These are phyloP conservation scores for Berghia stephanieae DNA, from an alignment of 1,140 invertebrate species.

Conservation along the genomic window DNA sequence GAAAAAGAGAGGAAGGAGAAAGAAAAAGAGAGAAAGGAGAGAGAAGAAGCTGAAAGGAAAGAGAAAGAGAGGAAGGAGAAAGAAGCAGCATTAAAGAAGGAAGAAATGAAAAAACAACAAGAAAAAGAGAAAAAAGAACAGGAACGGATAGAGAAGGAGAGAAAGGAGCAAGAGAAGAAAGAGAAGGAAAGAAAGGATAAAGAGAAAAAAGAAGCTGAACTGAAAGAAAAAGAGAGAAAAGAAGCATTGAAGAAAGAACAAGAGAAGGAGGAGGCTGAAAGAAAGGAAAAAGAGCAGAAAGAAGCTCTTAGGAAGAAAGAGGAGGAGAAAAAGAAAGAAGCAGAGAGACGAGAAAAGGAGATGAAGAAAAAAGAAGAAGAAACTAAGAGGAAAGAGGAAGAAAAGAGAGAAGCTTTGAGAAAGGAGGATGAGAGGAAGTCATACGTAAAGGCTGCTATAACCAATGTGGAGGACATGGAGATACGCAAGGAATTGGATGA, in stretches of 20 bases:
- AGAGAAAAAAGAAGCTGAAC: slow-evolving; percentile 6
- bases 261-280: background rate
- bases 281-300: slow-evolving; percentile 20
- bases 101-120: background rate
- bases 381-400: slow-evolving; percentile 26
- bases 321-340: slow-evolving; percentile 7
- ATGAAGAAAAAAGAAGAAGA: slow-evolving; percentile 26
- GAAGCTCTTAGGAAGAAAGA: background rate
- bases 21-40: too few relatives aligned
- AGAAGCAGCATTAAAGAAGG: slow-evolving; percentile 12
- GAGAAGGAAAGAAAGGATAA: slow-evolving; percentile 17
- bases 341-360: slow-evolving; percentile 24
- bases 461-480: slow-evolving; percentile 43
- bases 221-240: slow-evolving; percentile 13
- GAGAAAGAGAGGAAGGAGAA: slow-evolving; percentile 13
- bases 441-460: slow-evolving; percentile 41
- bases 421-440: slow-evolving; percentile 22
- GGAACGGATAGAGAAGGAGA: slow-evolving; percentile 6
- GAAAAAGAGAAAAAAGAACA: background rate
- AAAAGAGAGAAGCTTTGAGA: slow-evolving; percentile 29
- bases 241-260: background rate
- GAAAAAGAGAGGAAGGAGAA: too few relatives aligned
- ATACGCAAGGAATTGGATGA: slow-evolving; percentile 44
- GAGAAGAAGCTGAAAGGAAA: slow-evolving; percentile 17
- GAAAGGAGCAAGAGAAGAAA: slow-evolving; percentile 15